Evolutionary conservation across 2,113 vertebrate species (phyloP), one percentile per base, ranked within the genome.

Genomic region (Porphyrio hochstetteri): DNA sequence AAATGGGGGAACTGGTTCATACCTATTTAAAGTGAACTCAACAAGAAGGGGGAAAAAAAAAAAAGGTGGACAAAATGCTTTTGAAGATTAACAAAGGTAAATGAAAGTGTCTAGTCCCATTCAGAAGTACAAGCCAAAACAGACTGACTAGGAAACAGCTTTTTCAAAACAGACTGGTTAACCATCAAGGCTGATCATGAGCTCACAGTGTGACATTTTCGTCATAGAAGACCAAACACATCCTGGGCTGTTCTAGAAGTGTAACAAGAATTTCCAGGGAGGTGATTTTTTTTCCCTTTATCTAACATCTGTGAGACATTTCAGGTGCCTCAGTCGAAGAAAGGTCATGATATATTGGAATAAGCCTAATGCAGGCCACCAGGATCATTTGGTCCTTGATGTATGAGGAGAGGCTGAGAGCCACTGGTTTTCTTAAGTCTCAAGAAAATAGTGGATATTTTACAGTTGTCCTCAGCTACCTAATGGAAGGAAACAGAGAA

Each of bases 21-120:
- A 42, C 21, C 29, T 86, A n/a, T 56, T 57, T 70, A 55, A 78
- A 70, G 52, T 28, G 21, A 82, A 23, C 5, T 67, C 50, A 52
- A 78, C 1, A 27, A 36, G 16, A 83, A 67, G 13, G 44, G 44
- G 27, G 5, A 8, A 10, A 31, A 4, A 56, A 56, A 56, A 14
- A 29, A n/a, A 48, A 36, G 0, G 4, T 3, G 1, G 16, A 9
- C 7, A 46, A 61, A 68, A 83, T 33, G 1, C 9, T n/a, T 29
- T 13, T 38, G 33, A 59, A 38, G n/a, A 21, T 42, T 48, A 74
- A 13, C 42, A 69, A 61, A 27, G 7, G 13, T 68, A 28, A 77
- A 60, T 36, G 9, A 7, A 60, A 84, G 86, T 1, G 16, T 68
- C 21, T 52, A 3, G 15, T 46, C 4, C 25, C 25, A 33, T 84